These are phyloP conservation scores for Ferrisia virgata DNA, from an alignment of 2,888 invertebrate species.

Conservation along the genomic window DNA sequence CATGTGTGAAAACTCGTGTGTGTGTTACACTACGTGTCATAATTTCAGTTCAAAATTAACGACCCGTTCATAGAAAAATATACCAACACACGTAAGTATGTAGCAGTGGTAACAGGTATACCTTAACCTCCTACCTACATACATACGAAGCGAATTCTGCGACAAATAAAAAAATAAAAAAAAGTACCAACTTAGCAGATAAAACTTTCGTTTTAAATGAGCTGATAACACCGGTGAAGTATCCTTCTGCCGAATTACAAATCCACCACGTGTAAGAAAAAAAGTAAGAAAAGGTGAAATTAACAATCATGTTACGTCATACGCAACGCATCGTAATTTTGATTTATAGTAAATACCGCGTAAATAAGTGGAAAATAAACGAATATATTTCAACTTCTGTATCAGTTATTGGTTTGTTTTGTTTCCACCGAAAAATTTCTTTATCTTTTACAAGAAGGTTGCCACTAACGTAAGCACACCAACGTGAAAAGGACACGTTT, in stretches of 20 bases:
- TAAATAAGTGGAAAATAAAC: background rate
- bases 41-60: background rate
- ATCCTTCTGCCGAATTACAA: background rate
- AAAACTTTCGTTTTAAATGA: constrained; percentile 19
- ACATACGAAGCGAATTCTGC: background rate
- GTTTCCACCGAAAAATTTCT: background rate
- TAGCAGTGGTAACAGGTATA: background rate
- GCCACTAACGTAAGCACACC: background rate
- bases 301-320: background rate
- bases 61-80: background rate
- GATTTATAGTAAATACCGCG: background rate
- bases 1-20: constrained; percentile 1
- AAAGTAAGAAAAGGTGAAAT: background rate
- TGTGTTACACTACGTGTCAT: background rate
- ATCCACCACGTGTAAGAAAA: constrained; percentile 1
- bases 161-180: background rate
- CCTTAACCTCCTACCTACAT: background rate
- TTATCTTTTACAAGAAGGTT: background rate
- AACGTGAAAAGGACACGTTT: background rate
- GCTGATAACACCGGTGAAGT: background rate
- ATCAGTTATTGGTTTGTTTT: background rate
- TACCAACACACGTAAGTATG: background rate
- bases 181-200: background rate
- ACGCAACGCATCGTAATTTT: background rate
- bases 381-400: background rate